These are phyloP conservation scores for Zosterops lateralis DNA, from an alignment of 2,113 vertebrate species.

Conservation along the genomic window DNA sequence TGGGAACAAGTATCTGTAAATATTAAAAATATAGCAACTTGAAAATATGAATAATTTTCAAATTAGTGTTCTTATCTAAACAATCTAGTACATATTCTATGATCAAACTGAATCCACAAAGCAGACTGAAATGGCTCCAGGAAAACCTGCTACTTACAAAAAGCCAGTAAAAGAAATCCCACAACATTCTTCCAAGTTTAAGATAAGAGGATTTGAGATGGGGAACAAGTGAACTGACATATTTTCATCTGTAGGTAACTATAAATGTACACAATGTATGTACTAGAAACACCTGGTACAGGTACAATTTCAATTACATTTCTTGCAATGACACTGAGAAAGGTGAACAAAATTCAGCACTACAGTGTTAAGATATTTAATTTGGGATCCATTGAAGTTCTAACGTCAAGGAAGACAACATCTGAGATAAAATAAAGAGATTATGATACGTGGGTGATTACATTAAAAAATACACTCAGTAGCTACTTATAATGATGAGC, in stretches of 20 bases:
- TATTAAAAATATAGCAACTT: constrained; percentile 19
- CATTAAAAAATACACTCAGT: constrained; percentile 46
- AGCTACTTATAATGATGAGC: constrained; percentile 43
- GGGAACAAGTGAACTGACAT: constrained; percentile 33
- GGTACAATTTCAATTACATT: constrained; percentile 50
- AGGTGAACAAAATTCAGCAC: constrained; percentile 45
- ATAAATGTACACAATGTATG: constrained; percentile 55
- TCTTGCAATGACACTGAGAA: constrained; percentile 46
- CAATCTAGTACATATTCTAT: not conserved
- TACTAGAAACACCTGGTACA: constrained; percentile 66
- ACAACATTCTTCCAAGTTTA: constrained; percentile 26
- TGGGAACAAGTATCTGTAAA: constrained; percentile 16
- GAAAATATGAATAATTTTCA: not conserved
- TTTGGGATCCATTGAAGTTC: constrained; percentile 40
- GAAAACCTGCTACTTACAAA: constrained; percentile 39
- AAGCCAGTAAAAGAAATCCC: constrained; percentile 24
- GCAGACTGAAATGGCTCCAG: constrained; percentile 31
- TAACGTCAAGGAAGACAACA: constrained; percentile 32
- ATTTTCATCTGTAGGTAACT: constrained; percentile 41
- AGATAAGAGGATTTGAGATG: not conserved
- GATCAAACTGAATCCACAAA: constrained; percentile 3
- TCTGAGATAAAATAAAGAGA: constrained; percentile 38
- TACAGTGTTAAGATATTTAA: constrained; percentile 44
- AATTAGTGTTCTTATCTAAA: not conserved
- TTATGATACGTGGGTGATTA: constrained; percentile 5